phyloP scores from a whole-genome alignment of 1,140 invertebrate genomes.

The Whitmania pigra region DNA sequence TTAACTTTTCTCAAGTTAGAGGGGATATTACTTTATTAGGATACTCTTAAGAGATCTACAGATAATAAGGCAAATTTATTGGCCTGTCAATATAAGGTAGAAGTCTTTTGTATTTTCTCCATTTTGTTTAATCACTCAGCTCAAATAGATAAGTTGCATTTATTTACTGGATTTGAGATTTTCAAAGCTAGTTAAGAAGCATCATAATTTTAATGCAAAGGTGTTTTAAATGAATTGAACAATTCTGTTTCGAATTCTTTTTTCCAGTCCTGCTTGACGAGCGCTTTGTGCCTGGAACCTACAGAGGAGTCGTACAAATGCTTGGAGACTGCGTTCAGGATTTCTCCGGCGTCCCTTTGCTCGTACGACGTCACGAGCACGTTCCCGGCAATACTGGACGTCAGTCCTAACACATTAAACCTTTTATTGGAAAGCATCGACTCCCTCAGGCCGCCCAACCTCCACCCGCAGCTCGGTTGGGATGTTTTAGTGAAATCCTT shows the following conservation, averaged over 20 bases:
- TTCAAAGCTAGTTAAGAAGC: too few species aligned
- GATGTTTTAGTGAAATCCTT: conserved; percentile 1
- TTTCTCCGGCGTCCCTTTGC: neutral
- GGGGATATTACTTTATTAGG: too few species aligned
- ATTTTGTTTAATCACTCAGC: too few species aligned
- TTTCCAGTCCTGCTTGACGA: conserved; percentile 14
- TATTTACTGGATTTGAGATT: too few species aligned
- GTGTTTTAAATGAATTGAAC: too few species aligned
- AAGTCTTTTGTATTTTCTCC: too few species aligned
- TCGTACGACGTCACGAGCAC: neutral
- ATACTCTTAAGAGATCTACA: too few species aligned
- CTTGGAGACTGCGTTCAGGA: conserved; percentile 12
- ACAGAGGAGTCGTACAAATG: neutral
- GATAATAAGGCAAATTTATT: too few species aligned
- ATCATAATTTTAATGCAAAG: too few species aligned
- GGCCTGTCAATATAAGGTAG: too few species aligned
- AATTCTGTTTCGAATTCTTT: neutral
- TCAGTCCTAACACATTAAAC: conserved; percentile 1
- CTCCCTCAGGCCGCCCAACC: neutral
- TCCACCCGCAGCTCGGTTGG: conserved; percentile 14
- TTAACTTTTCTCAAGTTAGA: too few species aligned
- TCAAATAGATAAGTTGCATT: too few species aligned
- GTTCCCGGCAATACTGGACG: conserved; percentile 7
- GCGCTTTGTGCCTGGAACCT: conserved; percentile 15
- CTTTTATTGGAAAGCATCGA: conserved; percentile 10